Base-by-base conservation (phyloP, 1,140 invertebrate genomes). In the Trichonephila clavipes region DNA sequence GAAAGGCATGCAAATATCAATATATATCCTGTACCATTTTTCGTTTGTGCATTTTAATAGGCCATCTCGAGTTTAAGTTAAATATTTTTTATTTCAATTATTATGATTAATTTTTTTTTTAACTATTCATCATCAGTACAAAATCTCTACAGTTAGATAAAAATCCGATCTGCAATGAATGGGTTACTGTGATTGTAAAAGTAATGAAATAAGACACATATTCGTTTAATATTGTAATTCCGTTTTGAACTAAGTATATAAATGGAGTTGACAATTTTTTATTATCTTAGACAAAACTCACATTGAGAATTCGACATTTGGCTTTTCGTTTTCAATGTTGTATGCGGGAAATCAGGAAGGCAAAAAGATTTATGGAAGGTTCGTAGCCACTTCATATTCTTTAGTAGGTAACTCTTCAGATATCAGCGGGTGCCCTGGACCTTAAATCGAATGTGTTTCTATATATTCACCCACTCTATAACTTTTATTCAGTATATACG, bases 321-420 rank as follows among this genome's bases (percentile, higher is more conserved):
- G 64, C 83, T 7, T 87, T 92, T 72, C 28, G 58, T 92, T 51
- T 92, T 44, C 16, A 34, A 8, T 21, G 7, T 19, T 34, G 82
- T 28, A 62, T 72, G 16, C 61, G 44, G 82, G 62, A 66, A 77
- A 66, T 77, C 34, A 40, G 64, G 59, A 61, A 87, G 40, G 69
- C 12, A 69, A 59, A 88, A 24, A 92, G 91, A 93, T 93, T 93
- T 93, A 93, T 93, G 40, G 40, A 58, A 62, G 69, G 16, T 58
- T 62, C 58, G 59, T 59, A n/a, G n/a, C 21, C 91, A 14, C 59
- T 92, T 92, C 69, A 51, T 87, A 92, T 92, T 92, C 83, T 92
- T 92, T 59, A 66, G 81, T 66, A 28, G 59, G 28, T 12, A 85
- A 62, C 66, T 87, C 82, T 28, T 24, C 14, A 72, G 77, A 62